Percentiles rank a stretch among this genome's conserved stretches.
These are phyloP conservation scores for Platyscapa corneri DNA, from an alignment of 1,140 invertebrate species.

Conservation along the genomic window DNA sequence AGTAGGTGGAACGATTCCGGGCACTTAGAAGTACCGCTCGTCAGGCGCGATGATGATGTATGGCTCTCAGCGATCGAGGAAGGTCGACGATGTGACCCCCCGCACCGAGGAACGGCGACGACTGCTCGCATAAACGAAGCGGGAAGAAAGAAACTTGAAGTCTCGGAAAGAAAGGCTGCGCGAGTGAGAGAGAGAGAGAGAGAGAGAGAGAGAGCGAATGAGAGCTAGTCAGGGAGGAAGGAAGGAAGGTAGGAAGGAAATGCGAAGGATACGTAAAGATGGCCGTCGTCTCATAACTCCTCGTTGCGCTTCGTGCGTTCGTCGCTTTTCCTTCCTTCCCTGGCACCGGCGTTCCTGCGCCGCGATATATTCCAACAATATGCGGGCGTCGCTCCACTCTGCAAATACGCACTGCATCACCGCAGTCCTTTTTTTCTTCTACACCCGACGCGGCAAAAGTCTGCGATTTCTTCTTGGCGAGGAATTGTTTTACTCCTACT, in stretches of 20 bases:
- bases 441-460: not conserved
- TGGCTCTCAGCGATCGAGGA: conserved; percentile 62
- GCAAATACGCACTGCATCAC: not conserved
- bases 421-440: not conserved
- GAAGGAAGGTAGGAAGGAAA: conserved; percentile 42
- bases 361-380: conserved; percentile 4
- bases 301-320: conserved; percentile 38
- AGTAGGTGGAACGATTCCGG: conserved; percentile 57
- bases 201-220: not conserved
- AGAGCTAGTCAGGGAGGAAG: not conserved
- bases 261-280: conserved; percentile 59
- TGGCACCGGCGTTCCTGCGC: not conserved
- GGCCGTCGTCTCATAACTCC: conserved; percentile 63
- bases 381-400: not conserved
- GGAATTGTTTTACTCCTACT: not conserved
- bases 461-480: not conserved
- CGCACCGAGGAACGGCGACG: not conserved
- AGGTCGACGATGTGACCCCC: not conserved
- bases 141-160: conserved; percentile 47
- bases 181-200: not conserved
- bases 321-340: conserved; percentile 12
- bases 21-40: conserved; percentile 63
- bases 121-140: too few relatives aligned
- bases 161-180: not conserved
- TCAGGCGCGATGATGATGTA: conserved; percentile 67